These are phyloP conservation scores for Conomelus anceps DNA, from an alignment of 2,888 invertebrate species.

Conservation along the genomic window DNA sequence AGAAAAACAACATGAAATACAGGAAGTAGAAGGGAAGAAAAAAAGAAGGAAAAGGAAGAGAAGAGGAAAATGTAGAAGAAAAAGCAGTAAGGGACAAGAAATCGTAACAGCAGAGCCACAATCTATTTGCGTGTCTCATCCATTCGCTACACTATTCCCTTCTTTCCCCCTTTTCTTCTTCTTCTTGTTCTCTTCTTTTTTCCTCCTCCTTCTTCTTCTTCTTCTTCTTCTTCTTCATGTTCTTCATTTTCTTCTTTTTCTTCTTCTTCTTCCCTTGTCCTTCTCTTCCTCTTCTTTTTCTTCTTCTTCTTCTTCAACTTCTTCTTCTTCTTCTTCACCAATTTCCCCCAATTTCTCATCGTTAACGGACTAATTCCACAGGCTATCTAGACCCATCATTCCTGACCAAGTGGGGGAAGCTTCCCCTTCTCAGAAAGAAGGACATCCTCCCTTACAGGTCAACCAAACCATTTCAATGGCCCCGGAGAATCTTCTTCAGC, in stretches of 20 bases:
- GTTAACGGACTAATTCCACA: neutral
- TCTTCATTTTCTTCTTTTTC: too few species aligned
- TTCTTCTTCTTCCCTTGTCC: too few species aligned
- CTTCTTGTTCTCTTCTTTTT: too few species aligned
- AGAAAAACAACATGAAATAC: too few species aligned
- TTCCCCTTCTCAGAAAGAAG: neutral
- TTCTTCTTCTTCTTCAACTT: too few species aligned
- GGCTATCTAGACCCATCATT: neutral
- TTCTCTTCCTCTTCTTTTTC: too few species aligned
- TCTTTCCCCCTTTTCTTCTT: too few species aligned
- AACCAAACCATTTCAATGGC: neutral
- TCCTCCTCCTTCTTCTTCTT: too few species aligned
- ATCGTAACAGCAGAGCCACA: neutral
- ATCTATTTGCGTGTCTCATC: neutral
- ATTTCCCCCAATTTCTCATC: neutral
- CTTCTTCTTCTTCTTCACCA: neutral
- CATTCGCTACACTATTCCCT: too few species aligned
- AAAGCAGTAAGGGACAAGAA: neutral
- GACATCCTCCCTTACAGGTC: neutral
- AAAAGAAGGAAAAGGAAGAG: neutral
- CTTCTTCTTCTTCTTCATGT: too few species aligned
- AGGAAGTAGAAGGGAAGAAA: too few species aligned
- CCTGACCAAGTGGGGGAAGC: neutral
- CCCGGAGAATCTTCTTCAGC: neutral
- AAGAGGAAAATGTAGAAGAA: neutral